A percentile compares a stretch with the other conserved stretches of the same genome.
Conservation (phyloP, 2,113 vertebrate genomes). For the Camelus bactrianus region DNA sequence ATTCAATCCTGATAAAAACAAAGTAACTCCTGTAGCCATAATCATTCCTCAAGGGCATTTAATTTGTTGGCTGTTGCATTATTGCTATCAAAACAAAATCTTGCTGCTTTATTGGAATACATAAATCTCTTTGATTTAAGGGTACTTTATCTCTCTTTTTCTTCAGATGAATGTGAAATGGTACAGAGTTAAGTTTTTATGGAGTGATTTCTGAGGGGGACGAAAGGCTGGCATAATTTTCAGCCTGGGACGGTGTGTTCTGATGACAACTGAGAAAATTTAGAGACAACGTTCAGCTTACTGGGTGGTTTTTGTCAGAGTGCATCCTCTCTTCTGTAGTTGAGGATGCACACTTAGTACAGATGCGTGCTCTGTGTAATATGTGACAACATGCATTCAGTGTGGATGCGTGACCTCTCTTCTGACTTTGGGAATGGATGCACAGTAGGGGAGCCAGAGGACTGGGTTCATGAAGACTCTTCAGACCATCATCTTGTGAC, state of each 20-base stretch:
- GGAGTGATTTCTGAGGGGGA: slow-evolving; percentile 64
- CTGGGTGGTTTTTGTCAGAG: background rate
- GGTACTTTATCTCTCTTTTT: slow-evolving; percentile 64
- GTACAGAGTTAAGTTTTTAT: slow-evolving; percentile 77
- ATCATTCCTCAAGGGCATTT: slow-evolving; percentile 79
- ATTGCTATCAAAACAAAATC: slow-evolving; percentile 81
- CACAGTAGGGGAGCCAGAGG: background rate
- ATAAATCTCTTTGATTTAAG: slow-evolving; percentile 80
- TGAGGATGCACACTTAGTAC: background rate
- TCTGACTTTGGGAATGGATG: background rate
- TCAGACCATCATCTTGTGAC: background rate
- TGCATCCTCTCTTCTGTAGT: background rate
- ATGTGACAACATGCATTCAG: accelerated
- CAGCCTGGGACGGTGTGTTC: slow-evolving; percentile 53
- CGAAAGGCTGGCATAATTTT: slow-evolving; percentile 75
- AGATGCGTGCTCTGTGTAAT: accelerated
- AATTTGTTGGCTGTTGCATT: slow-evolving; percentile 76
- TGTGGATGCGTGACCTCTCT: background rate
- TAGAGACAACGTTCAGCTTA: slow-evolving; percentile 48
- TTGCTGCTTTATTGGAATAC: slow-evolving; percentile 70
- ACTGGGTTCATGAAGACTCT: background rate
- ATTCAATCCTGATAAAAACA: slow-evolving; percentile 69
- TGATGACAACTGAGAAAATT: slow-evolving; percentile 76
- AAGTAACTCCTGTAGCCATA: slow-evolving; percentile 73
- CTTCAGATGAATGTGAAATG: slow-evolving; percentile 65